Evolutionary conservation across 1,140 invertebrate genomes (phyloP), one percentile per base, ranked within the genome.

Genomic region (Pseudobourletiella spinata): DNA sequence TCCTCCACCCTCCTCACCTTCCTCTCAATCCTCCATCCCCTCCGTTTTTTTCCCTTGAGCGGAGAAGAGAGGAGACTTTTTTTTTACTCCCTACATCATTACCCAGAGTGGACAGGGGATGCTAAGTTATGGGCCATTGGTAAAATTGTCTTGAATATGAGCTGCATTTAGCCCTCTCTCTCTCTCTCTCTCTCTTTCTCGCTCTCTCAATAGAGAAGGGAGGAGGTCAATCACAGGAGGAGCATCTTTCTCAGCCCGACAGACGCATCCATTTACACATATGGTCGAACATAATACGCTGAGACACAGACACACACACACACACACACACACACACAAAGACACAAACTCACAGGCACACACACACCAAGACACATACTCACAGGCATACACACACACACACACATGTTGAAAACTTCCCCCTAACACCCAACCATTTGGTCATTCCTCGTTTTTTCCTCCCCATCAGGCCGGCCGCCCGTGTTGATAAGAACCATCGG

Each of bases 41-140:
- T 48, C 44, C 22, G 16, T 48, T 14, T 16, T 6, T 48, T 22
- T 6, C 18, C 22, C 22, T 48, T 16, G 18, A 48, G 8, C 8
- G 18, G 44, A 48, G 16, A n/a, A n/a, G n/a, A 11, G 44, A 6
- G 6, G 4, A 20, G 18, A 48, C 8, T 11, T 18, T 48, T 18
- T 48, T 48, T 48, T 48, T 22, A 18, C 44, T 48, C 44, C 22
- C 44, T 48, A 48, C 22, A 48, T 48, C 44, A 48, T 48, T 48
- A 48, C 22, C 44, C 6, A 48, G 29, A 44, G 42, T 29, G 51
- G 55, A 57, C 54, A 63, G 32, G 62, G 57, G 39, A 59, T 56
- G 35, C 63, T 64, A 64, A 64, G 29, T 64, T 64, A 64, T 64
- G 57, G 50, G 39, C 57, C 29, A 64, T 64, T 64, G 57, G 58